Evolutionary conservation across 2,888 invertebrate species (phyloP).

Genomic region (Cabera pusaria): DNA sequence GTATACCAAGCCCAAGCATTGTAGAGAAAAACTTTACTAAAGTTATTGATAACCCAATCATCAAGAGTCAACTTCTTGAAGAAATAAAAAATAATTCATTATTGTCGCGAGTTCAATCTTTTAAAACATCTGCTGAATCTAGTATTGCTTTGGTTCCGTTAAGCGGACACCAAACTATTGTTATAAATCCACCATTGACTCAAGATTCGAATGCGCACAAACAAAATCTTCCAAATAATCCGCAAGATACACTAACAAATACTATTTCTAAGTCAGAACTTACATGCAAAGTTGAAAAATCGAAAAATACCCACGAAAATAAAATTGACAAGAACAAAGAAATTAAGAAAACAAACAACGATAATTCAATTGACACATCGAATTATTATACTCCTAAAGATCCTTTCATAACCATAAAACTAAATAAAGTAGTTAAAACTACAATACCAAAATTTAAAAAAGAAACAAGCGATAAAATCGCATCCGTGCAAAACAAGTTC

Average conservation of each 20-base stretch:
- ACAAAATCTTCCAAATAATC: constrained; percentile 17
- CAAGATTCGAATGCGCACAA: constrained; percentile 43
- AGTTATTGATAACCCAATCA: constrained; percentile 34
- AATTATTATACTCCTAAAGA: constrained; percentile 64
- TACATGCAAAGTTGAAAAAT: constrained; percentile 19
- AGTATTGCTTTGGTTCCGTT: constrained; percentile 74
- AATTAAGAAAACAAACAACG: constrained; percentile 33
- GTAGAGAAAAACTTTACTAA: constrained; percentile 51
- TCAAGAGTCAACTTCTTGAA: constrained; percentile 41
- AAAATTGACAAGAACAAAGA: constrained; percentile 38
- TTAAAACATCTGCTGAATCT: constrained; percentile 75
- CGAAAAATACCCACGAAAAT: constrained; percentile 28
- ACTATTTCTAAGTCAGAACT: constrained; percentile 27
- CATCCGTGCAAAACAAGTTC: constrained; percentile 58
- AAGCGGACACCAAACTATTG: constrained; percentile 81
- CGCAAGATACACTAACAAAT: constrained; percentile 28
- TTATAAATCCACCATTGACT: constrained; percentile 70
- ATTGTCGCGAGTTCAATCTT: constrained; percentile 71
- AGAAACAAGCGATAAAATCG: constrained; percentile 60
- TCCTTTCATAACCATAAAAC: constrained; percentile 74
- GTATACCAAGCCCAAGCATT: constrained; percentile 67
- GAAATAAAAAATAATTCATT: constrained; percentile 61
- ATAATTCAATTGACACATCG: constrained; percentile 54
- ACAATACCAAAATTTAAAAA: constrained; percentile 71
- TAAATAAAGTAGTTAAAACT: constrained; percentile 74